Base-by-base conservation (phyloP, 2,113 vertebrate species). In the Tetrao urogallus region DNA sequence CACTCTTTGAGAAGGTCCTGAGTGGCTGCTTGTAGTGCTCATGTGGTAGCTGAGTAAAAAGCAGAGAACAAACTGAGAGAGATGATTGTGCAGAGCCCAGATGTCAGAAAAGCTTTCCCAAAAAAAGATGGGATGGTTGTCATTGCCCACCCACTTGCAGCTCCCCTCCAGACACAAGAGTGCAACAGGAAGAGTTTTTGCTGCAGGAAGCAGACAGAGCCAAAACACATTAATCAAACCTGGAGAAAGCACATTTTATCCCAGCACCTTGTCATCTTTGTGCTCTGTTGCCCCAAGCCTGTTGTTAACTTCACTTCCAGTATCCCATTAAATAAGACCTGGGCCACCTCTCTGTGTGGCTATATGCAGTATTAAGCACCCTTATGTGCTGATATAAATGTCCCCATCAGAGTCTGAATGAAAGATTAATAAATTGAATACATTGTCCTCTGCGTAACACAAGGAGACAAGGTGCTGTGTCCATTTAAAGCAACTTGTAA, bases 241-340 rank as follows among this genome's bases (percentile, higher is more conserved):
- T 79, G 48, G 34, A 27, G 27, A 88, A 88, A 96, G 6, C 40
- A 43, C 25, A 48, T 91, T 91, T 88, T 36, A 84, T 38, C 5
- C 61, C 40, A 81, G 38, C 47, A 81, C 38, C 47, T 81, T 32
- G 0, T 75, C 73, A 66, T 65, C n/a, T 40, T 13, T 13, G 7
- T 21, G 6, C n/a, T 88, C 57, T 0, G 0, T 22, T 84, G 40
- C 57, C 70, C 38, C 67, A 30, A 82, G 50, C 38, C 8, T 56
- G 54, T 74, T 94, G 28, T 76, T 89, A 89, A 79, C 79, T 65
- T 88, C 91, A 93, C 56, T 38, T 85, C 45, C 54, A 82, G 73
- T 84, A 78, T 77, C 47, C 61, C 38, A 81, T 92, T 93, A 86
- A 81, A 85, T 81, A 70, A 38, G 28, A 34, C 10, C 11, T 71